Evolutionary conservation across 2,888 invertebrate species (phyloP).

Genomic region (Aleiodes testaceus): DNA sequence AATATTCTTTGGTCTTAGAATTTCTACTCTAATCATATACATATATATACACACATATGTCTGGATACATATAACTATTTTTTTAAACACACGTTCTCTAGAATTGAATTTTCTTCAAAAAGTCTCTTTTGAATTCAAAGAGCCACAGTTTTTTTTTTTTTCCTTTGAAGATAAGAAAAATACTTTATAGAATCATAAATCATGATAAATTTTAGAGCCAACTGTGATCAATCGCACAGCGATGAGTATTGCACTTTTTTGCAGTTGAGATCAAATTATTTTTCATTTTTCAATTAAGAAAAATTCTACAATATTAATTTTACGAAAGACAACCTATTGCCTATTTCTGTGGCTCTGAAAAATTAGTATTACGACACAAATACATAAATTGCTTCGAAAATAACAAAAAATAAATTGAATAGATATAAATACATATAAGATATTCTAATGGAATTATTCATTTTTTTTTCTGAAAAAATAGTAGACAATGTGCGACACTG

Average conservation of each 20-base stretch:
- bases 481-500: conserved; percentile 48
- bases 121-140: conserved; percentile 24
- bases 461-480: conserved; percentile 53
- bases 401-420: conserved; percentile 44
- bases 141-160: conserved; percentile 43
- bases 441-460: conserved; percentile 50
- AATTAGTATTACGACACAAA: conserved; percentile 37
- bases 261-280: neutral
- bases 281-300: conserved; percentile 9
- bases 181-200: neutral
- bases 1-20: conserved; percentile 68
- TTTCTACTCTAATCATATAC: conserved; percentile 55
- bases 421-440: conserved; percentile 48
- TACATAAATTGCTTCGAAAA: neutral
- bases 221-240: conserved; percentile 44
- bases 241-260: conserved; percentile 48
- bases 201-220: neutral
- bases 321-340: neutral
- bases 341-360: conserved; percentile 45
- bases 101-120: conserved; percentile 17
- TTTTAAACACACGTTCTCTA: conserved; percentile 49
- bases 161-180: neutral
- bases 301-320: conserved; percentile 18
- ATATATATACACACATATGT: conserved; percentile 53
- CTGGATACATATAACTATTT: conserved; percentile 48